Evolutionary conservation across 2,113 vertebrate genomes (phyloP), one percentile per base, ranked within the genome.

Genomic region (Chlorocebus sabaeus): DNA sequence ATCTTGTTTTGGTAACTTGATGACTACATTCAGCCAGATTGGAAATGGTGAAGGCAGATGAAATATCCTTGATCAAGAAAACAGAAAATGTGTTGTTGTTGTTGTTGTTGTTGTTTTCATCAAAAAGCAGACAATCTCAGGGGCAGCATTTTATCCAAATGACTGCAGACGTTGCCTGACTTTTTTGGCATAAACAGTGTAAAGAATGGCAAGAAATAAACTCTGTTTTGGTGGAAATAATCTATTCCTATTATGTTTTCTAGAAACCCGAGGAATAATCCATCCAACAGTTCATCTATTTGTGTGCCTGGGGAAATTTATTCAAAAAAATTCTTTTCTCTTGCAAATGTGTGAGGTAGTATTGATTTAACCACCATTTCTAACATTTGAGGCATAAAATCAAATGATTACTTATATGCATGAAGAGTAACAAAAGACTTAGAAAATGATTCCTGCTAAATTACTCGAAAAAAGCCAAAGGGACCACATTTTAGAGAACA

Each of bases 401-500:
- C 55, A 68, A 91, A 73, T 55, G 57, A 85, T 72, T 59, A 45
- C 59, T 79, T 50, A 90, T 27, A 22, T 9, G 11, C 30, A 75
- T 57, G 7, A 96, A 81, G 76, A 75, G 57, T 83, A 87, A 90
- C 20, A 38, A 95, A 83, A 95, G 73, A 78, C 67, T 95, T 72
- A 87, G 73, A 86, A 97, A 92, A 91, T 87, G 20, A 84, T 61
- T 70, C 35, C 23, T 84, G n/a, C 83, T 50, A 93, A 91, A 89
- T 96, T 91, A 61, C 14, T 95, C 13, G 55, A 11, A 23, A 32
- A 80, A 57, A 89, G 32, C 13, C 45, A 90, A 96, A 80, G 43
- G 25, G 57, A 68, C 73, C 55, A 92, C 48, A 45, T 70, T 73
- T 76, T 30, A 72, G 35, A 81, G 17, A 81, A 55, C 50, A 87